Conservation (phyloP, 1,140 invertebrate species). For the Anadara kagoshimensis region DNA sequence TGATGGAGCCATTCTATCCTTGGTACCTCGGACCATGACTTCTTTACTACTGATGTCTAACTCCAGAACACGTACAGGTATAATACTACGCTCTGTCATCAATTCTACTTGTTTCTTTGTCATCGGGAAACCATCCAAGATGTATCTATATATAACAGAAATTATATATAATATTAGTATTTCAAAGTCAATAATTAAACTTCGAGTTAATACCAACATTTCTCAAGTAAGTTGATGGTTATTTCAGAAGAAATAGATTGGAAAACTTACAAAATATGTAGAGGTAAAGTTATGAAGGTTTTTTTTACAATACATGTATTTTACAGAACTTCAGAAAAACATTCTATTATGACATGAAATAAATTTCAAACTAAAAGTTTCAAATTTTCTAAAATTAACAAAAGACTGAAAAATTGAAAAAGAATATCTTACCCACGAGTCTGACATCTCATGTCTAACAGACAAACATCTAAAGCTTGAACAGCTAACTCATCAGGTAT, state of each 20-base stretch:
- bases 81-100: constrained; percentile 70
- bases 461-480: constrained; percentile 66
- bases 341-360: too few relatives aligned
- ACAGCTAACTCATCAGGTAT: constrained; percentile 72
- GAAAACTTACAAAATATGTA: too few relatives aligned
- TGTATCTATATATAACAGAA: constrained; percentile 60
- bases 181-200: too few relatives aligned
- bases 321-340: too few relatives aligned
- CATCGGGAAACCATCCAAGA: constrained; percentile 73
- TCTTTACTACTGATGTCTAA: constrained; percentile 69
- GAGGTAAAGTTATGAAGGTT: too few relatives aligned
- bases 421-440: constrained; percentile 66
- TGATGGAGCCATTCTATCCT: constrained; percentile 61
- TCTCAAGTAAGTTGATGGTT: too few relatives aligned
- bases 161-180: neutral
- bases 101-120: constrained; percentile 70
- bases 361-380: too few relatives aligned
- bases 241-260: too few relatives aligned
- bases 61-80: constrained; percentile 72
- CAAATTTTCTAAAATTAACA: too few relatives aligned
- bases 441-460: constrained; percentile 71
- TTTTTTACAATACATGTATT: too few relatives aligned
- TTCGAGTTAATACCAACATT: too few relatives aligned
- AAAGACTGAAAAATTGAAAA: neutral
- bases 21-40: constrained; percentile 68